Evolutionary conservation across 2,113 vertebrate genomes (phyloP).

Genomic region (Anarhynchus alexandrinus): DNA sequence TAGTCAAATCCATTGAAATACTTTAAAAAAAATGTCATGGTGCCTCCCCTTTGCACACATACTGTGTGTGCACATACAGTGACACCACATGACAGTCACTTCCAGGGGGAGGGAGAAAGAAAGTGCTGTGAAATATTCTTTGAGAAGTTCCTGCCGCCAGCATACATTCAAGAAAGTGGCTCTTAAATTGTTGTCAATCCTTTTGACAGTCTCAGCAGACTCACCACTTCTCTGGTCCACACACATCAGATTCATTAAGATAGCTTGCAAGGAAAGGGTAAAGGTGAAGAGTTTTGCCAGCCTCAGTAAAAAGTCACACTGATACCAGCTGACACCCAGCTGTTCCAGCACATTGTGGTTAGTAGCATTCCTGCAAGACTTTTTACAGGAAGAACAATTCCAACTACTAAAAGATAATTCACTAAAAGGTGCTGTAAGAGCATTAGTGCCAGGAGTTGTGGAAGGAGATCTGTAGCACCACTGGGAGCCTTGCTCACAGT

Average conservation of each 20-base stretch:
- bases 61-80: background rate
- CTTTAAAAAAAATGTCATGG: accelerated
- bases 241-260: background rate
- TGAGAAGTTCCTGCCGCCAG: background rate
- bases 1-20: background rate
- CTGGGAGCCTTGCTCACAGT: background rate
- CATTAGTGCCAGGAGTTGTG: background rate
- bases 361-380: background rate
- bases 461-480: background rate
- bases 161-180: background rate
- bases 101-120: background rate
- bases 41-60: background rate
- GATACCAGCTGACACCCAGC: background rate
- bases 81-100: background rate
- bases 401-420: background rate
- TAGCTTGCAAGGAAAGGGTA: background rate
- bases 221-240: background rate
- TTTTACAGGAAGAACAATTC: background rate
- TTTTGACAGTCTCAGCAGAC: background rate
- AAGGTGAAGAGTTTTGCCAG: background rate
- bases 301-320: background rate
- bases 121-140: background rate
- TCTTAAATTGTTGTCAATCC: background rate
- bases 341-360: background rate
- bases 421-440: background rate